A percentile compares a stretch with the other conserved stretches of the same genome.
phyloP scores from a whole-genome alignment of 2,888 invertebrate species.

The Machimus rusticus region DNA sequence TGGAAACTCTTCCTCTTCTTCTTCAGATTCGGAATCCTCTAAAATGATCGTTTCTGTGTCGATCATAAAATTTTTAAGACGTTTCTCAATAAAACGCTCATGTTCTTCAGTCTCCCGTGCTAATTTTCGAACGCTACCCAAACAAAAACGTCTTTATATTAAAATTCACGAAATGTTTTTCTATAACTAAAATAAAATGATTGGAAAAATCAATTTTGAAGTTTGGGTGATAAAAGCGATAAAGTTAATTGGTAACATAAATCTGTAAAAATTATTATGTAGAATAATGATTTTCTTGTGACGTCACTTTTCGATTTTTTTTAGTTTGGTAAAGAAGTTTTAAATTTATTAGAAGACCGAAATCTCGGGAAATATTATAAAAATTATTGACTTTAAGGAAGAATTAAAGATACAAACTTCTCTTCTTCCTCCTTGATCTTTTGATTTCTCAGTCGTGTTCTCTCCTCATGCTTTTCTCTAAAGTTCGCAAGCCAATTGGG shows the following conservation, averaged over 20 bases:
- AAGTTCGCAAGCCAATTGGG: constrained; percentile 67
- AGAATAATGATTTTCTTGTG: too few species aligned
- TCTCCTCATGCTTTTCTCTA: constrained; percentile 64
- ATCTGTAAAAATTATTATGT: too few species aligned
- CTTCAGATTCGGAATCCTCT: constrained; percentile 65
- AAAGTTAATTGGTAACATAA: too few species aligned
- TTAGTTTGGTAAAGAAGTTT: too few species aligned
- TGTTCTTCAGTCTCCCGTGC: constrained; percentile 60
- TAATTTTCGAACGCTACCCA: constrained; percentile 53
- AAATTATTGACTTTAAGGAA: neutral
- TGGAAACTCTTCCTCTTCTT: constrained; percentile 66
- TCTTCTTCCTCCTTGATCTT: constrained; percentile 65
- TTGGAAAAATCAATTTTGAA: too few species aligned
- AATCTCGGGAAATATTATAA: neutral
- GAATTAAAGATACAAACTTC: constrained; percentile 57
- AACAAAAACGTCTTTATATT: constrained; percentile 42
- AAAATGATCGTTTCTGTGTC: constrained; percentile 60
- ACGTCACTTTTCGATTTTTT: too few species aligned
- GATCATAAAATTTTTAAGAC: constrained; percentile 62
- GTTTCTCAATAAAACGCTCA: constrained; percentile 64
- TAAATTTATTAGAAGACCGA: neutral
- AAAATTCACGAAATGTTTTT: constrained; percentile 1
- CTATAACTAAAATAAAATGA: neutral
- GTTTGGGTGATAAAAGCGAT: too few species aligned
- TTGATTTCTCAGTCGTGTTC: constrained; percentile 58